phyloP scores from a whole-genome alignment of 2,888 invertebrate genomes.

The Stenoptilia bipunctidactyla region DNA sequence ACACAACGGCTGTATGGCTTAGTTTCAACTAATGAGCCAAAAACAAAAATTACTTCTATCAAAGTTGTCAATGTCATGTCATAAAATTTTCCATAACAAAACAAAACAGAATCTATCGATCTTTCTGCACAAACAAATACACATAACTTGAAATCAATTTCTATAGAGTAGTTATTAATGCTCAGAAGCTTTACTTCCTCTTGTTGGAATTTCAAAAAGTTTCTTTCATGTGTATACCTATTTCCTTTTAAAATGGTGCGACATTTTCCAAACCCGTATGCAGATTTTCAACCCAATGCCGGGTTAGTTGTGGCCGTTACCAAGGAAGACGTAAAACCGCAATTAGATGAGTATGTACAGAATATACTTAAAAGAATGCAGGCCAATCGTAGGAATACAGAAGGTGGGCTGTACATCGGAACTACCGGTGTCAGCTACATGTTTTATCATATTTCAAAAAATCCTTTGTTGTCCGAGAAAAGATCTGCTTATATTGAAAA shows the following conservation, averaged over 20 bases:
- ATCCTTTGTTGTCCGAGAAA: slow-evolving; percentile 52
- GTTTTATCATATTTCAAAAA: slow-evolving; percentile 78
- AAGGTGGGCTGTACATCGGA: slow-evolving; percentile 77
- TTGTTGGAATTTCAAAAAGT: background rate
- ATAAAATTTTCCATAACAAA: too few relatives aligned
- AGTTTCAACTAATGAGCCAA: too few relatives aligned
- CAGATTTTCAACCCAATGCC: slow-evolving; percentile 31
- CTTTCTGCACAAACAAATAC: too few relatives aligned
- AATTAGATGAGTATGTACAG: slow-evolving; percentile 37
- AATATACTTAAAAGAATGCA: slow-evolving; percentile 41
- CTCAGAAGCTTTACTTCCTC: too few relatives aligned
- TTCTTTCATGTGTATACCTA: background rate
- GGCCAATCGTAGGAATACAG: slow-evolving; percentile 54
- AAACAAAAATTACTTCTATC: too few relatives aligned
- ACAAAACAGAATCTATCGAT: background rate
- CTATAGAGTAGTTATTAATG: too few relatives aligned
- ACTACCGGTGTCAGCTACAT: slow-evolving; percentile 80
- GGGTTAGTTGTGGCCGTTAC: slow-evolving; percentile 17
- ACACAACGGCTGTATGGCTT: too few relatives aligned
- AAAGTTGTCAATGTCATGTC: too few relatives aligned
- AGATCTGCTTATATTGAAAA: slow-evolving; percentile 64
- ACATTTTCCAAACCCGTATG: slow-evolving; percentile 47
- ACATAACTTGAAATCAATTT: too few relatives aligned
- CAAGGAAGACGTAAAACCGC: slow-evolving; percentile 27
- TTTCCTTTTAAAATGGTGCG: slow-evolving; percentile 43